Percentiles rank a stretch among this genome's conserved stretches.
Evolutionary conservation across 2,888 invertebrate genomes (phyloP).

Genomic region (Temnothorax ravouxi): DNA sequence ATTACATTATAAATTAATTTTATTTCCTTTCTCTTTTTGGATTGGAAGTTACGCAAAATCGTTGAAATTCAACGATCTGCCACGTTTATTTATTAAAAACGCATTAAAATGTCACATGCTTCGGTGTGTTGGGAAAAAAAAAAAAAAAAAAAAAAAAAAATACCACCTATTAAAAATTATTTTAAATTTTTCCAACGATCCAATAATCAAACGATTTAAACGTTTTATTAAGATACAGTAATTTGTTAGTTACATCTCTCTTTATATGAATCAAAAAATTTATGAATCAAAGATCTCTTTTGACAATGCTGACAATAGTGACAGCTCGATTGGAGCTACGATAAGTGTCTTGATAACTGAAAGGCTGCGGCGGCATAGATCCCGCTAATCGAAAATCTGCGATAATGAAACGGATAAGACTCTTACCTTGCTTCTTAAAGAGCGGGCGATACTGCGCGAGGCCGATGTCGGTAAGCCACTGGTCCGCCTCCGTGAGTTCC

Average conservation of each 20-base stretch:
- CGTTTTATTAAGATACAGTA: background rate
- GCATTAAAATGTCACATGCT: background rate
- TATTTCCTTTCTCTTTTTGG: background rate
- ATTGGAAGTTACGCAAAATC: background rate
- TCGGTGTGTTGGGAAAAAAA: too few relatives aligned
- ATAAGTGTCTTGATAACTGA: background rate
- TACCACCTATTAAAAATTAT: background rate
- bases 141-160: too few relatives aligned
- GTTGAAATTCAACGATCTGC: background rate
- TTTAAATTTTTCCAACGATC: background rate
- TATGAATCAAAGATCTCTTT: background rate
- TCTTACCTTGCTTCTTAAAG: constrained; percentile 92
- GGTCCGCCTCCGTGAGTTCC: constrained; percentile 89
- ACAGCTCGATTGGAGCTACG: too few relatives aligned
- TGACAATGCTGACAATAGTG: background rate
- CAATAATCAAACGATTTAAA: background rate
- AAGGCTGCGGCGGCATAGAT: background rate
- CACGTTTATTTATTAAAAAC: background rate
- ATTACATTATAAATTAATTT: background rate
- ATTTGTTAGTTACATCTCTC: background rate
- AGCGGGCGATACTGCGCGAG: constrained; percentile 90
- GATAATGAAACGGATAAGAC: background rate
- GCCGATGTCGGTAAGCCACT: constrained; percentile 92
- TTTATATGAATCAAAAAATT: background rate
- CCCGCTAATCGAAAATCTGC: background rate